A percentile compares a stretch with the other conserved stretches of the same genome.
phyloP scores from a whole-genome alignment of 1,140 invertebrate species.

The Antheraea pernyi region DNA sequence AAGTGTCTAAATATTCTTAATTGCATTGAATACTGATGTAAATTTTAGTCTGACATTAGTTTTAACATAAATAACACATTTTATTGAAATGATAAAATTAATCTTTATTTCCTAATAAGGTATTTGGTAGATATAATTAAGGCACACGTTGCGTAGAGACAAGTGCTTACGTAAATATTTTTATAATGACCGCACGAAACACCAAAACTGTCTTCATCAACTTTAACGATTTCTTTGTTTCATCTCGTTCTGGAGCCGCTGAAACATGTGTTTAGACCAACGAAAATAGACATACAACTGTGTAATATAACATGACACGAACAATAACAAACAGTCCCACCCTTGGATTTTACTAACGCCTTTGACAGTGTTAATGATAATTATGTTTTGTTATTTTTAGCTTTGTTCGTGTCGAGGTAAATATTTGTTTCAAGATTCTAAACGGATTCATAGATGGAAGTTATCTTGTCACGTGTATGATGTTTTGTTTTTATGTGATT shows the following conservation, averaged over 20 bases:
- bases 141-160: too few relatives aligned
- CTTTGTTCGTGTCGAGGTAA: slow-evolving; percentile 5
- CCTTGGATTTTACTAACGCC: neutral
- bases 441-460: neutral
- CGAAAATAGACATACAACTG: slow-evolving; percentile 1
- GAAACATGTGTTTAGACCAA: neutral
- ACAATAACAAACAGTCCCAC: slow-evolving; percentile 11
- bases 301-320: neutral
- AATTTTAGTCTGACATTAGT: too few relatives aligned
- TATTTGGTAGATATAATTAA: too few relatives aligned
- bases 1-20: too few relatives aligned
- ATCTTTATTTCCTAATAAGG: too few relatives aligned
- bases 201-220: slow-evolving; percentile 12
- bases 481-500: slow-evolving; percentile 8
- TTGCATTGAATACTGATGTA: too few relatives aligned
- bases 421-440: neutral
- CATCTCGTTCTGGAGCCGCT: neutral
- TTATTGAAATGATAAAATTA: too few relatives aligned
- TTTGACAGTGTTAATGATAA: slow-evolving; percentile 8
- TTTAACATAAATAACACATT: too few relatives aligned
- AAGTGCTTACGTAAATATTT: neutral
- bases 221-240: neutral
- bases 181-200: slow-evolving; percentile 4
- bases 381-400: neutral
- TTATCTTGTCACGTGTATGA: neutral